These are phyloP conservation scores for Ceratina australensis DNA, from an alignment of 1,140 invertebrate species.

Conservation along the genomic window DNA sequence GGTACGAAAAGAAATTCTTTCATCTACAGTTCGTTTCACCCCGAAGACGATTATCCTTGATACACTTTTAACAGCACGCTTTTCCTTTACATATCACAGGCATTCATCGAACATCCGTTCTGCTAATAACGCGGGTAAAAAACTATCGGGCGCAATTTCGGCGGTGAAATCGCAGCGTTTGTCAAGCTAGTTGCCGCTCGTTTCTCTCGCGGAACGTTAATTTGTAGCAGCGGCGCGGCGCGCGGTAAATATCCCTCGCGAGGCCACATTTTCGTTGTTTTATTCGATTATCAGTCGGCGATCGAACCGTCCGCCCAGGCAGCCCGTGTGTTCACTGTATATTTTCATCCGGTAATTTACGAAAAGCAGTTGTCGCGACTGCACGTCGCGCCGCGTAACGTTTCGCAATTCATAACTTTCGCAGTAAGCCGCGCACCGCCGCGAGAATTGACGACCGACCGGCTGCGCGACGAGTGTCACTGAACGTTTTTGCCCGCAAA, in stretches of 20 bases:
- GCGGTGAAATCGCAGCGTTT: slow-evolving; percentile 41
- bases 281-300: slow-evolving; percentile 40
- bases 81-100: no score
- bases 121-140: not conserved
- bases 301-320: slow-evolving; percentile 1
- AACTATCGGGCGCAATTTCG: not conserved
- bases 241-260: slow-evolving; percentile 18
- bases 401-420: slow-evolving; percentile 37
- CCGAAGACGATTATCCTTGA: no score
- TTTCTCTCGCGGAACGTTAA: slow-evolving; percentile 14
- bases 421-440: not conserved
- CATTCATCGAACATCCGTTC: no score
- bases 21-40: no score
- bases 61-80: no score
- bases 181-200: slow-evolving; percentile 18
- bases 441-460: slow-evolving; percentile 28
- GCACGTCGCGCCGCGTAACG: not conserved
- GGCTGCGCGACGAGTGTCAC: slow-evolving; percentile 26
- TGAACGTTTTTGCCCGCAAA: slow-evolving; percentile 37
- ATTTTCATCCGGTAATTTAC: slow-evolving; percentile 37
- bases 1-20: no score
- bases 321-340: not conserved
- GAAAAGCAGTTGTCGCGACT: slow-evolving; percentile 5
- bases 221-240: not conserved
- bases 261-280: slow-evolving; percentile 32